Conservation (phyloP, 2,888 invertebrate species). For the Hydrotaea diabolus region DNA sequence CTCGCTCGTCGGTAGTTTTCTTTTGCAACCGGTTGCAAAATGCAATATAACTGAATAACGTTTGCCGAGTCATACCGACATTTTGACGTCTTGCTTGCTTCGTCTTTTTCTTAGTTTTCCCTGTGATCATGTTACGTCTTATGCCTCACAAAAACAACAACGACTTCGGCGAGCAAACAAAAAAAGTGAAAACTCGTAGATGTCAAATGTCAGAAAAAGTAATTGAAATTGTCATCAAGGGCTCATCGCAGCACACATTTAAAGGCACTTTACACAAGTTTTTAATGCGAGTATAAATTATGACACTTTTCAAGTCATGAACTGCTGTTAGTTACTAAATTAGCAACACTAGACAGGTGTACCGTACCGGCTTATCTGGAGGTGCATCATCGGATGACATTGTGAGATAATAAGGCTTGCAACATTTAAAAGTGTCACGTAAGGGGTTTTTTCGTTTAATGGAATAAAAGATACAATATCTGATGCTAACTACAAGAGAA, state of each 20-base stretch:
- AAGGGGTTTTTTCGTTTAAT: too few species aligned
- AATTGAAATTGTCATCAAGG: conserved; percentile 38
- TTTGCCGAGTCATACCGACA: background rate
- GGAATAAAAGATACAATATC: too few species aligned
- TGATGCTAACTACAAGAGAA: too few species aligned
- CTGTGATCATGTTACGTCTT: conserved; percentile 27
- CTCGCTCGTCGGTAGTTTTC: background rate
- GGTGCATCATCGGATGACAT: background rate
- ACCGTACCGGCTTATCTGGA: too few species aligned
- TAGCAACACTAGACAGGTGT: conserved; percentile 17
- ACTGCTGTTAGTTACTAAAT: conserved; percentile 8
- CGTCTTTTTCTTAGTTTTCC: conserved; percentile 12
- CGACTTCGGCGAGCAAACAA: background rate
- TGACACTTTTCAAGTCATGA: conserved; percentile 16
- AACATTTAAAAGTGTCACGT: background rate
- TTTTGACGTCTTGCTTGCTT: conserved; percentile 28
- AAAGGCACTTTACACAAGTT: conserved; percentile 6
- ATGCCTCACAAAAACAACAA: too few species aligned
- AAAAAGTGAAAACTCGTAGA: conserved; percentile 59
- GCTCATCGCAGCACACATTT: conserved; percentile 11
- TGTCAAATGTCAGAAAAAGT: conserved; percentile 59
- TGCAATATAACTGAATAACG: background rate
- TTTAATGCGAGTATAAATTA: conserved; percentile 14
- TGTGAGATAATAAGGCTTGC: background rate
- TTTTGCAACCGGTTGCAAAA: conserved; percentile 36